These are phyloP conservation scores for Myzus persicae DNA, from an alignment of 1,140 invertebrate species.

Conservation along the genomic window DNA sequence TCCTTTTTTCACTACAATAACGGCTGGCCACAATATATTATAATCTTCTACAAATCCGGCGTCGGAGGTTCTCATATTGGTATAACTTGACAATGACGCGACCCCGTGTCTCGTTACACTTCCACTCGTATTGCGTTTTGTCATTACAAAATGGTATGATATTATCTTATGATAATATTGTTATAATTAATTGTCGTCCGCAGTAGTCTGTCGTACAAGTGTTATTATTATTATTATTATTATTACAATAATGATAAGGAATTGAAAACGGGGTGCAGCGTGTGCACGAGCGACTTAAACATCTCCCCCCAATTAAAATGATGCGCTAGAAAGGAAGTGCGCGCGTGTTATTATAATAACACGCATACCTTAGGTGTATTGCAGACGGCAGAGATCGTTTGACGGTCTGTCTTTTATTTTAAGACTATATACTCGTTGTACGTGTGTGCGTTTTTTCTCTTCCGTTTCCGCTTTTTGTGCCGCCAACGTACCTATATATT, in stretches of 20 bases:
- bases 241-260: not conserved
- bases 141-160: not conserved
- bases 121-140: not conserved
- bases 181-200: not conserved
- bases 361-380: not conserved
- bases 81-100: too few species aligned
- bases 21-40: too few species aligned
- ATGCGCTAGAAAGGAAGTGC: slow-evolving; percentile 45
- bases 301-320: slow-evolving; percentile 48
- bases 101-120: too few species aligned
- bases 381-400: not conserved
- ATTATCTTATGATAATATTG: not conserved
- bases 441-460: not conserved
- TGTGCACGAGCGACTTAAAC: not conserved
- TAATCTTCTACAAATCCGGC: too few species aligned
- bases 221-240: not conserved
- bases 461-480: not conserved
- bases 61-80: too few species aligned
- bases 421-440: too few species aligned
- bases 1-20: too few species aligned
- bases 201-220: too few species aligned
- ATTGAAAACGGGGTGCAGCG: slow-evolving; percentile 12
- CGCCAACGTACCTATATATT: not conserved
- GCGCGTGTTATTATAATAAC: not conserved
- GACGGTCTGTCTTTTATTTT: slow-evolving; percentile 41